Conservation (phyloP, 2,113 vertebrate species). For the Rhinoderma darwinii region DNA sequence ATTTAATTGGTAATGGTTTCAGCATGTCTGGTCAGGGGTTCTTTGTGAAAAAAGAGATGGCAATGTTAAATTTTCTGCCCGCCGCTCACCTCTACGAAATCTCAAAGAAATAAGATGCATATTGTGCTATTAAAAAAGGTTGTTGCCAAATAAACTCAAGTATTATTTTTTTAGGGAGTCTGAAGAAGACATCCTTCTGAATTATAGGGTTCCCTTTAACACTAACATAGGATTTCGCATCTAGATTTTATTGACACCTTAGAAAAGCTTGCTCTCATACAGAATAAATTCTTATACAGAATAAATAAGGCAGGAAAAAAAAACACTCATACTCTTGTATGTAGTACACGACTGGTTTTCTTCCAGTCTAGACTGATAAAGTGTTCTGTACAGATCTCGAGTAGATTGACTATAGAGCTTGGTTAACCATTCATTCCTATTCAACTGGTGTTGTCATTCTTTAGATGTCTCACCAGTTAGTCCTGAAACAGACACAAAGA, state of each 20-base stretch:
- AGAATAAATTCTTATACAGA: too few relatives aligned
- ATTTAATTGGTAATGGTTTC: neutral
- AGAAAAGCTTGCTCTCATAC: neutral
- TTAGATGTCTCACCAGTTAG: conserved; percentile 36
- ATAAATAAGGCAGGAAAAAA: neutral
- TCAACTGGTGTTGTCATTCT: conserved; percentile 40
- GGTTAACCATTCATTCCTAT: conserved; percentile 41
- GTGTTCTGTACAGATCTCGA: conserved; percentile 13
- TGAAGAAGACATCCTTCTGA: neutral
- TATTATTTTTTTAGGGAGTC: neutral
- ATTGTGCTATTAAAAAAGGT: neutral
- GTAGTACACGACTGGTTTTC: conserved; percentile 19
- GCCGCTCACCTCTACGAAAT: neutral
- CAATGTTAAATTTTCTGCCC: neutral
- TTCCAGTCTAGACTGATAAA: conserved; percentile 42
- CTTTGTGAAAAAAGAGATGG: neutral
- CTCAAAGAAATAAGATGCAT: neutral
- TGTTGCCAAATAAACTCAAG: neutral
- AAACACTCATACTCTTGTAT: conserved; percentile 7
- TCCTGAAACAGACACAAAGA: conserved; percentile 36
- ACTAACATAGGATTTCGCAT: neutral
- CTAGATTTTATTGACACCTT: neutral
- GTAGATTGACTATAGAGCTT: conserved; percentile 30
- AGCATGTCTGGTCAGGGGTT: neutral
- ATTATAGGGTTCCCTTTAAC: neutral